Conservation (phyloP, 2,888 invertebrate species). For the Acholoe squamosa region DNA sequence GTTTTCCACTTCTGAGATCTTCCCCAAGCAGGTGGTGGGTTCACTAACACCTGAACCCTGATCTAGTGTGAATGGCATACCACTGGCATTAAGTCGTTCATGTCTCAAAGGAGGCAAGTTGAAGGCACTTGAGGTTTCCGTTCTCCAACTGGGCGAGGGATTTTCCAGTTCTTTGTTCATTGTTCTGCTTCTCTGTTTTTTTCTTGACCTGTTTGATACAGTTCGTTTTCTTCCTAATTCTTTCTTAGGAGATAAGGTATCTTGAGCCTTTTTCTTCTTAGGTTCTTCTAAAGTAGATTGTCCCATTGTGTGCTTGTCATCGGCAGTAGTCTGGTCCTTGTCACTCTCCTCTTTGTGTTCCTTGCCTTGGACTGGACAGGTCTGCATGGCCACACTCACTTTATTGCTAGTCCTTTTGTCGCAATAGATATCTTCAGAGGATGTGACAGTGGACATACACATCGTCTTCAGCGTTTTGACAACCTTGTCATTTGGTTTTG, state of each 20-base stretch:
- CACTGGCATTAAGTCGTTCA: constrained; percentile 47
- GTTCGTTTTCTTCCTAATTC: not conserved
- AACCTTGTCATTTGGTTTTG: not conserved
- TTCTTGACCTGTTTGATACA: not conserved
- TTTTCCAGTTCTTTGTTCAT: not conserved
- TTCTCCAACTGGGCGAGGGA: not conserved
- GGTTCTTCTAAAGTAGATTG: too few species aligned
- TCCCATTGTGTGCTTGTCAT: too few species aligned
- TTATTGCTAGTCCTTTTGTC: too few species aligned
- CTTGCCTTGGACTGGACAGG: too few species aligned
- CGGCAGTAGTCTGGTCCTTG: too few species aligned
- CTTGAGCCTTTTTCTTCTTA: too few species aligned
- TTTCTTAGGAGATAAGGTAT: too few species aligned
- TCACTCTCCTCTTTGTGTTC: too few species aligned
- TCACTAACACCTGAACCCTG: not conserved
- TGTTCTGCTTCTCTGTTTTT: not conserved
- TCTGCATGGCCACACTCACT: too few species aligned
- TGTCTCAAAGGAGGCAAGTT: constrained; percentile 36
- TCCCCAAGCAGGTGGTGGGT: not conserved
- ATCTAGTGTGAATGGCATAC: not conserved
- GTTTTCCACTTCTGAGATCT: not conserved
- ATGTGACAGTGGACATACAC: not conserved
- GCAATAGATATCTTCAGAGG: too few species aligned
- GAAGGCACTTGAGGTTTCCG: not conserved
- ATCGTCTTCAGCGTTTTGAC: not conserved